Percentiles rank a stretch among this genome's conserved stretches.
Conservation (phyloP, 2,888 invertebrate species). For the Timandra comae region DNA sequence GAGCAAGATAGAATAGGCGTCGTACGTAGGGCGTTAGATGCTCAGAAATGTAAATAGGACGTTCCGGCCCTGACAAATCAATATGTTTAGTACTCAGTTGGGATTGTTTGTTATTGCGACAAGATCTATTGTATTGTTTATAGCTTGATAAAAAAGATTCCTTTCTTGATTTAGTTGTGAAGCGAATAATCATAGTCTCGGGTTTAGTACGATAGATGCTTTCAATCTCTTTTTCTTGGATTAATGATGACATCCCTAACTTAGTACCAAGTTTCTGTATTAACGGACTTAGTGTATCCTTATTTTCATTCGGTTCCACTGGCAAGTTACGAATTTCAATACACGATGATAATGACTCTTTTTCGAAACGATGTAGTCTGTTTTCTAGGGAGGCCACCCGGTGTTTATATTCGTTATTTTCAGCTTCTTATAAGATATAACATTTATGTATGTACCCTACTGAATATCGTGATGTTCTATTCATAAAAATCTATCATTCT, state of each 20-base stretch:
- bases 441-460: no score
- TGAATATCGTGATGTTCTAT: no score
- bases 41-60: constrained; percentile 8
- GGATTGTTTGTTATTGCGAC: constrained; percentile 10
- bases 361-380: no score
- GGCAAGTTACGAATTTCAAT: constrained; percentile 12
- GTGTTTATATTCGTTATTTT: no score
- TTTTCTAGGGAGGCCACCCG: no score
- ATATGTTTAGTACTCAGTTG: constrained; percentile 10
- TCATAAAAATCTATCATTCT: no score
- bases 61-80: constrained; percentile 6
- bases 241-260: constrained; percentile 2
- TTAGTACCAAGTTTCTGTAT: constrained; percentile 6
- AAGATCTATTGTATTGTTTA: constrained; percentile 4
- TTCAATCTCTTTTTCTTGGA: constrained; percentile 10
- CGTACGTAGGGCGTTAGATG: neutral
- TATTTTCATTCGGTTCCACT: constrained; percentile 6
- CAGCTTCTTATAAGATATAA: no score
- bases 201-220: constrained; percentile 11
- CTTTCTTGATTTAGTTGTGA: constrained; percentile 1
- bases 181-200: constrained; percentile 8
- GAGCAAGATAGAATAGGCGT: constrained; percentile 2
- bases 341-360: no score
- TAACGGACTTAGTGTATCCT: constrained; percentile 4
- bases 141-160: constrained; percentile 3